A percentile compares a stretch with the other conserved stretches of the same genome.
Conservation (phyloP, 2,888 invertebrate species). For the Tupiocoris notatus region DNA sequence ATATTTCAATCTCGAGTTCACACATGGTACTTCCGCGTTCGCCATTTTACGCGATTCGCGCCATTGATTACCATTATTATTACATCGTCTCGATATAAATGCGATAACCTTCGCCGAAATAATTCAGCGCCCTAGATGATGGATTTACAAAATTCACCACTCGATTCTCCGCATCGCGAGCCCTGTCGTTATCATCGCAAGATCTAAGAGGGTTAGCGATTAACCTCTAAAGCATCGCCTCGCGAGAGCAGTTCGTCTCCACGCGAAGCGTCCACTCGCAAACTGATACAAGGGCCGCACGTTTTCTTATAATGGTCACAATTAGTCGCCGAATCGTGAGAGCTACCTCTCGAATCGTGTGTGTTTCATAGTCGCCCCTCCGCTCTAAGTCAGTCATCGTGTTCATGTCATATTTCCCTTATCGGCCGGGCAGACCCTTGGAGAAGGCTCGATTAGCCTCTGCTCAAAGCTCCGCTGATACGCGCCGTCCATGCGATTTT, state of each 20-base stretch:
- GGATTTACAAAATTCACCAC: too few species aligned
- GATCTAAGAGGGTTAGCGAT: background rate
- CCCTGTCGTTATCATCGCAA: background rate
- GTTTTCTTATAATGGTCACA: background rate
- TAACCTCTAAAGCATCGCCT: background rate
- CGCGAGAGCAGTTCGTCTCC: background rate
- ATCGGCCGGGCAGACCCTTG: background rate
- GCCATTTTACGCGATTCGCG: too few species aligned
- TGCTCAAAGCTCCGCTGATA: background rate
- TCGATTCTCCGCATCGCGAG: background rate
- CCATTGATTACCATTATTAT: too few species aligned
- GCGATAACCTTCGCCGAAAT: too few species aligned
- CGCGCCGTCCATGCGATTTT: background rate
- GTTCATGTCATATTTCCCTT: background rate
- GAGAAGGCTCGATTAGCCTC: background rate
- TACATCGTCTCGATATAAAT: too few species aligned
- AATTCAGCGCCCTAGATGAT: too few species aligned
- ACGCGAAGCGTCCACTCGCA: background rate
- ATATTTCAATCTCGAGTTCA: too few species aligned
- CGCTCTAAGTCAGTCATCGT: too few species aligned
- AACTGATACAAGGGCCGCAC: background rate
- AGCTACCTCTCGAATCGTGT: background rate
- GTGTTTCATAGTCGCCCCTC: too few species aligned
- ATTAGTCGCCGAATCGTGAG: background rate
- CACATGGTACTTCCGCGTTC: too few species aligned